Conservation (phyloP, 2,888 invertebrate genomes). For the Abrostola tripartita region DNA sequence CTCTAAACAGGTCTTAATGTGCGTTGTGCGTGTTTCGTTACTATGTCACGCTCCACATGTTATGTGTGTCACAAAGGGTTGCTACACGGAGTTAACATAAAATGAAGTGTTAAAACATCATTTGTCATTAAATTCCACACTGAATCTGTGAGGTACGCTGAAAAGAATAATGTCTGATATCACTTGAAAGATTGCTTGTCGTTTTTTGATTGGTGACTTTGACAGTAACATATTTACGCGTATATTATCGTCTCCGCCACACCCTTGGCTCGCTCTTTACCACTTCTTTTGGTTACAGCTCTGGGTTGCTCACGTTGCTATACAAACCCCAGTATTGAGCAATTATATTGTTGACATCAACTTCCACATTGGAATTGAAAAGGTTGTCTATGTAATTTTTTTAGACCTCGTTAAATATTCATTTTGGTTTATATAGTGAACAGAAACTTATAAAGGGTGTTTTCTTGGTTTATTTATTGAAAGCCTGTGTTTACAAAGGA, state of each 20-base stretch:
- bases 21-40: conserved; percentile 61
- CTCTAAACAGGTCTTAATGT: conserved; percentile 61
- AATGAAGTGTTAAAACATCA: conserved; percentile 12
- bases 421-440: conserved; percentile 3
- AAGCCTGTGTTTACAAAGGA: too few relatives aligned
- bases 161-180: neutral
- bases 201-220: neutral
- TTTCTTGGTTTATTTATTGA: too few relatives aligned
- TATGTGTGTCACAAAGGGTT: conserved; percentile 53
- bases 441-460: neutral
- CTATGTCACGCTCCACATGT: conserved; percentile 52
- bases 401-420: conserved; percentile 12
- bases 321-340: conserved; percentile 29
- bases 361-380: conserved; percentile 23
- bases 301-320: conserved; percentile 14
- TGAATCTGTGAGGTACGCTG: too few relatives aligned
- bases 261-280: neutral
- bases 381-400: conserved; percentile 13
- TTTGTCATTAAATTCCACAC: too few relatives aligned
- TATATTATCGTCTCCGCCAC: neutral
- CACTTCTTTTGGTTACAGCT: conserved; percentile 18
- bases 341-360: conserved; percentile 36
- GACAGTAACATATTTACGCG: neutral
- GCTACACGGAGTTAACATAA: conserved; percentile 30
- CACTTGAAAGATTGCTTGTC: neutral